Evolutionary conservation across 2,888 invertebrate genomes (phyloP), one percentile per base, ranked within the genome.

Genomic region (Cataglyphis cursor): DNA sequence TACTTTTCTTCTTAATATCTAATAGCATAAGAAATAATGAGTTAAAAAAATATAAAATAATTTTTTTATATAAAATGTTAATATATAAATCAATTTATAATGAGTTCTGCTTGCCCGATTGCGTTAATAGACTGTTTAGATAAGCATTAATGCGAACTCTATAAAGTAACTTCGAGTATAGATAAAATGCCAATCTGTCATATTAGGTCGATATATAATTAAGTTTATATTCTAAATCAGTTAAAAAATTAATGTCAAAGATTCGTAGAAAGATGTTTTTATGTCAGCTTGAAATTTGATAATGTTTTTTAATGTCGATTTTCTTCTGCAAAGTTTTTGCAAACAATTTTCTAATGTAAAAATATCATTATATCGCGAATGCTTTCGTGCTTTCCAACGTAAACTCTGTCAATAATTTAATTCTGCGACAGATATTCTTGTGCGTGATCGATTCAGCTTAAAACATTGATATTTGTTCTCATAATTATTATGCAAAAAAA

Each of bases 151-250:
- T 18, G 6, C 18, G 18, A 51, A n/a, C 5, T 51, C 8, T 51
- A 8, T 0, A n/a, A 48, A 48, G 48, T 6, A n/a, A 48, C 15
- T 44, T 44, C 2, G 24, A 59, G 9, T 44, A 61, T 68, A 70
- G 81, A 83, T 74, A 81, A 72, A 62, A 66, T 73, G 81, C 51
- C 81, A 87, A 38, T 38, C 10, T 24, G 10, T 54, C 10, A 18
- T 48, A 72, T 59, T 64, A 35, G 6, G 8, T 24, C 18, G 12
- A 51, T 24, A 28, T 68, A 9, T 31, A 35, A 75, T 51, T 68
- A 3, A 76, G 54, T 10, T 12, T n/a, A 68, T 57, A 70, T 28
- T 57, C n/a, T 35, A 21, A 68, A 57, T 68, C 15, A 8, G 24
- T 1, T 4, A 18, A 76, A 54, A 54, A 18, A 70, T 54, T 54